Percentiles rank a stretch among this genome's conserved stretches.
These are phyloP conservation scores for Gambusia affinis DNA, from an alignment of 2,113 vertebrate genomes.

Conservation along the genomic window DNA sequence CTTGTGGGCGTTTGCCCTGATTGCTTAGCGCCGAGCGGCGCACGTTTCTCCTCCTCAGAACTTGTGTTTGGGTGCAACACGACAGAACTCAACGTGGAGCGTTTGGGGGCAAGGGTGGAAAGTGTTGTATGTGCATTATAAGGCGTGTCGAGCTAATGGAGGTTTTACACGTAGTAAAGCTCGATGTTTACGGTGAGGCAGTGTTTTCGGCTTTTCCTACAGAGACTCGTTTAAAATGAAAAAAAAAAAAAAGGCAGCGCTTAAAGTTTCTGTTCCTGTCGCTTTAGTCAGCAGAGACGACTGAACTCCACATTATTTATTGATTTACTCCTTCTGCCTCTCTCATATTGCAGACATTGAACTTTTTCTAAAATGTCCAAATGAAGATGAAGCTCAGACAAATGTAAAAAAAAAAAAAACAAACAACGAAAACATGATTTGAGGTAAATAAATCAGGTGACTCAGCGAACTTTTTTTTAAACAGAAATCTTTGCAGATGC, in stretches of 20 bases:
- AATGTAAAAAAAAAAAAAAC: neutral
- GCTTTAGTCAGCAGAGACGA: neutral
- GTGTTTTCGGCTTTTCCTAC: neutral
- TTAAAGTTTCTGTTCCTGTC: neutral
- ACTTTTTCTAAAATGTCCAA: neutral
- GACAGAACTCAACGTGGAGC: neutral
- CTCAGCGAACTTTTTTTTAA: neutral
- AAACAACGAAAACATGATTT: neutral
- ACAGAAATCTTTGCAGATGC: neutral
- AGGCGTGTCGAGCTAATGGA: neutral
- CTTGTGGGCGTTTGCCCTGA: neutral
- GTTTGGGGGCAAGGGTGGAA: neutral
- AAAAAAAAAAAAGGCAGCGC: neutral
- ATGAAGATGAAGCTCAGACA: neutral
- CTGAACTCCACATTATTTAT: neutral
- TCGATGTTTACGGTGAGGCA: neutral
- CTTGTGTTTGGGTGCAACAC: neutral
- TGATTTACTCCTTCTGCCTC: neutral
- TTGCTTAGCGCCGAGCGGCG: neutral
- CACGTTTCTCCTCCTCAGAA: neutral
- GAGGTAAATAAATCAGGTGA: neutral
- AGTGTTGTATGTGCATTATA: neutral
- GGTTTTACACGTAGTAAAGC: neutral
- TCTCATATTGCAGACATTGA: neutral
- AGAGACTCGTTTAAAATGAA: neutral